A percentile compares a stretch with the other conserved stretches of the same genome.
Evolutionary conservation across 2,888 invertebrate species (phyloP).

Genomic region (Drosophila siamana): DNA sequence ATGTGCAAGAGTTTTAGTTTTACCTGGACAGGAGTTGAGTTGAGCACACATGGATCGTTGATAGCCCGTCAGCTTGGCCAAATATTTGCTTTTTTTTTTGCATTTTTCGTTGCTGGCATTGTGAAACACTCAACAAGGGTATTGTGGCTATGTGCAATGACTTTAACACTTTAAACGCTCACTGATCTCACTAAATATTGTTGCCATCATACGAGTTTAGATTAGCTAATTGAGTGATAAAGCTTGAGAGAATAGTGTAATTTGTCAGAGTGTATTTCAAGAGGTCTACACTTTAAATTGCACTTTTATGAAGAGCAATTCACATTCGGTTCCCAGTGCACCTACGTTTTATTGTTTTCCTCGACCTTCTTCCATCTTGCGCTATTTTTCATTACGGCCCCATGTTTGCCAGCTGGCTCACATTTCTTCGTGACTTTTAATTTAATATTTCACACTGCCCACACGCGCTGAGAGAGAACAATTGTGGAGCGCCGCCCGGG

Average conservation of each 20-base stretch:
- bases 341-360: constrained; percentile 2
- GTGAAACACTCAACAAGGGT: constrained; percentile 5
- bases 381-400: constrained; percentile 57
- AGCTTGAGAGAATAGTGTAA: too few relatives aligned
- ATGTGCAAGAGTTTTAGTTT: constrained; percentile 35
- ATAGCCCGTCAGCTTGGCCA: constrained; percentile 48
- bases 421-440: constrained; percentile 37
- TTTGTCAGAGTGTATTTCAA: too few relatives aligned
- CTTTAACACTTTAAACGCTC: neutral
- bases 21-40: constrained; percentile 45
- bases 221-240: too few relatives aligned
- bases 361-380: constrained; percentile 36
- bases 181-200: neutral
- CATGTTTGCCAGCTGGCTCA: constrained; percentile 54
- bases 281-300: neutral
- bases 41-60: constrained; percentile 46
- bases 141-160: too few relatives aligned
- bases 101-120: constrained; percentile 7
- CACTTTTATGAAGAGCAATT: constrained; percentile 5
- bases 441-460: constrained; percentile 46
- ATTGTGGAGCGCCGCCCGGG: constrained; percentile 25
- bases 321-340: neutral
- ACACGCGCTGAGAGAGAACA: constrained; percentile 8
- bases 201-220: neutral
- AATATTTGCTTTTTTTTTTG: constrained; percentile 60